Evolutionary conservation across 2,113 vertebrate species (phyloP), one percentile per base, ranked within the genome.

Genomic region (Polyodon spathula): DNA sequence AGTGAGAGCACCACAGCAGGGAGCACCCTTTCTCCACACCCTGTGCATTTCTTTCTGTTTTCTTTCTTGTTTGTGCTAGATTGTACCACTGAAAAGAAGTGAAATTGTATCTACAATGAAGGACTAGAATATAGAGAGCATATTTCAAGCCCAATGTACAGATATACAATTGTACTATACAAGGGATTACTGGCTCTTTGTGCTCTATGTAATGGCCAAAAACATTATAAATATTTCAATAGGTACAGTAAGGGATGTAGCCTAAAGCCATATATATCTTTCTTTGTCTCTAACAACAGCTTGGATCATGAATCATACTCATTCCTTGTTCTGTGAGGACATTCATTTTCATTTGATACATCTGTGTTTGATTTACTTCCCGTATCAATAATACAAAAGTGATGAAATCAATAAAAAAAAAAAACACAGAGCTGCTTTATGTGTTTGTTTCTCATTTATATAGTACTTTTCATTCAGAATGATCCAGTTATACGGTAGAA

Each of bases 1-100:
- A 68, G 71, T 69, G 65, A 71, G 71, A 67, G 67, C 61, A 59
- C 61, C 74, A 56, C 78, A 72, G 78, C 62, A 2, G 68, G 74
- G 67, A 43, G 63, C 58, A n/a, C 44, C 27, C 40, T 17, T 53
- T 59, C 58, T 60, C 61, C 41, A 5, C 6, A 17, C 15, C 40
- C 38, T 46, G 4, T 37, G 54, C 17, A 16, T 46, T 41, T 46
- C 8, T 39, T 37, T 58, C 68, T 46, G 53, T 17, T 14, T 10
- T 40, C 59, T 44, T 55, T 12, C 37, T 17, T 27, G 2, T 50
- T 40, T 54, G 27, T 44, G 7, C 12, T 6, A 11, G 6, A 50
- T 11, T 50, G 48, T 50, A 50, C 12, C 15, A n/a, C 12, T 50
- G 14, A 50, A n/a, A 5, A 50, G 48, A 50, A 12, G 8, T 50